phyloP scores from a whole-genome alignment of 2,113 vertebrate species.

The Phaethornis superciliosus region DNA sequence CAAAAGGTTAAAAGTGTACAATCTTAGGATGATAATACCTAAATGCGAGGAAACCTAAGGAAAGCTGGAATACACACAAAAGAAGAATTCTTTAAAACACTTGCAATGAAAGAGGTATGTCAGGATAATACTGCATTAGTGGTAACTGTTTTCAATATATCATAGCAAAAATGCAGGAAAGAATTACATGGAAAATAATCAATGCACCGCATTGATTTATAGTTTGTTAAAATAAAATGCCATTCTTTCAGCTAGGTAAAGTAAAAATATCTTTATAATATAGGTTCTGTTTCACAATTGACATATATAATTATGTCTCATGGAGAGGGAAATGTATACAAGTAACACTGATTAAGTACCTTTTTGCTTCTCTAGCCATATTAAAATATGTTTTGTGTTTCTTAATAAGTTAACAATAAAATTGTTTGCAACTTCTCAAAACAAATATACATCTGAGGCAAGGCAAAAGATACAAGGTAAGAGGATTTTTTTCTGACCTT shows the following conservation, averaged over 20 bases:
- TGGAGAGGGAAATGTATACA: conserved; percentile 74
- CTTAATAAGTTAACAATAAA: conserved; percentile 81
- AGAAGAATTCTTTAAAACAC: conserved; percentile 43
- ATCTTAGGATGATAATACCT: conserved; percentile 14
- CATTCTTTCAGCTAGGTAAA: conserved; percentile 76
- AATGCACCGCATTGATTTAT: conserved; percentile 81
- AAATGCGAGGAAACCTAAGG: conserved; percentile 43
- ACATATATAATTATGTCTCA: conserved; percentile 80
- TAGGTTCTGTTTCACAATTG: conserved; percentile 78
- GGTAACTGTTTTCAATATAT: conserved; percentile 65
- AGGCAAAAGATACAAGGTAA: conserved; percentile 70
- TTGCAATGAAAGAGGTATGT: conserved; percentile 72
- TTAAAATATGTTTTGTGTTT: conserved; percentile 70
- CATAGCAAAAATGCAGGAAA: conserved; percentile 70
- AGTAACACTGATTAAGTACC: conserved; percentile 76
- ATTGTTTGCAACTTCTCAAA: conserved; percentile 70
- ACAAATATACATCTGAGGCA: conserved; percentile 74
- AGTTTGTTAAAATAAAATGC: conserved; percentile 81
- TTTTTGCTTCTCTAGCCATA: conserved; percentile 72
- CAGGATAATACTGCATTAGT: conserved; percentile 75
- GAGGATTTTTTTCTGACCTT: conserved; percentile 62
- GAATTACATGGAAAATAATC: conserved; percentile 67
- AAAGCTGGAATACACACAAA: conserved; percentile 43
- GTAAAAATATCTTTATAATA: conserved; percentile 82
- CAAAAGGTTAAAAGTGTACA: conserved; percentile 13